A percentile compares a stretch with the other conserved stretches of the same genome.
These are phyloP conservation scores for Eupithecia dodoneata DNA, from an alignment of 2,888 invertebrate genomes.

Conservation along the genomic window DNA sequence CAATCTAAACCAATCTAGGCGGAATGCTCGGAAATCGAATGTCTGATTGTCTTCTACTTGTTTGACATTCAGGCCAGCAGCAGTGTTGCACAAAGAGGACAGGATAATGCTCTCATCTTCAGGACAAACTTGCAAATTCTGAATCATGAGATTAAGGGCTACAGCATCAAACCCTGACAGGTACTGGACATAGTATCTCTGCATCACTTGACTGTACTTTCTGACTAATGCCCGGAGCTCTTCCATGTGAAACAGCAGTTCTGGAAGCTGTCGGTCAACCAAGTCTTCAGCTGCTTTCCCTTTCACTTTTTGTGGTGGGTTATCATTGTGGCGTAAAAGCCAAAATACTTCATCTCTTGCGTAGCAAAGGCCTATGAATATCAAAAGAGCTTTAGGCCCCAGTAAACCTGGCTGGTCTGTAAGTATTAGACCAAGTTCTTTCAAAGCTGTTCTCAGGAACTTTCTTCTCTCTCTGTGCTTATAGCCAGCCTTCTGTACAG, in stretches of 20 bases:
- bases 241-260: conserved; percentile 98
- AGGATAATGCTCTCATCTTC: conserved; percentile 98
- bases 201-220: conserved; percentile 98
- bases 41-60: conserved; percentile 98
- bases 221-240: conserved; percentile 96
- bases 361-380: conserved; percentile 97
- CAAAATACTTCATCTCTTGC: conserved; percentile 98
- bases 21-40: conserved; percentile 97
- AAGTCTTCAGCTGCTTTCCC: conserved; percentile 95
- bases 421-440: conserved; percentile 96
- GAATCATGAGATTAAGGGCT: conserved; percentile 93
- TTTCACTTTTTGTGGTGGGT: conserved; percentile 96
- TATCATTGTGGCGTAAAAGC: conserved; percentile 97
- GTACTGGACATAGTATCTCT: conserved; percentile 98
- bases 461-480: conserved; percentile 98
- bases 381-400: conserved; percentile 98
- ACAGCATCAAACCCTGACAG: conserved; percentile 98
- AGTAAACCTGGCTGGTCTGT: conserved; percentile 99
- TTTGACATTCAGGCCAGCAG: conserved; percentile 93
- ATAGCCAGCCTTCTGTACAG: conserved; percentile 95
- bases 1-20: conserved; percentile 98
- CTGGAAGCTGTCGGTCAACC: conserved; percentile 97
- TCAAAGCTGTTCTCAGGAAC: conserved; percentile 96
- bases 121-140: conserved; percentile 92
- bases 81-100: conserved; percentile 95